These are phyloP conservation scores for Lithophane leautieri DNA, from an alignment of 2,888 invertebrate species.

Conservation along the genomic window DNA sequence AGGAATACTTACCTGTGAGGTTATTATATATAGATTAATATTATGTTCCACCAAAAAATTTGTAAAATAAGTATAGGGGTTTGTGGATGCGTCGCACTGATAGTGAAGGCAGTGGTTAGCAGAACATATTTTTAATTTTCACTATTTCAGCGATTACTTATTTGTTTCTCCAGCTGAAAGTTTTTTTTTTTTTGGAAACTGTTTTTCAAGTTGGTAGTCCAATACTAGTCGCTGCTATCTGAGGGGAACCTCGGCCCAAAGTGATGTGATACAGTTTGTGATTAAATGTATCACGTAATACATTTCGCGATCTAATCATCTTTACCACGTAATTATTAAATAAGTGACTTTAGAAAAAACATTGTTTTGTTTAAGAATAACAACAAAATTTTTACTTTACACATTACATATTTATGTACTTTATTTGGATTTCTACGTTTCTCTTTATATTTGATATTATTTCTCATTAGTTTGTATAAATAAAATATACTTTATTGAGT, in stretches of 20 bases:
- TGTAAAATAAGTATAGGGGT: slow-evolving; percentile 10
- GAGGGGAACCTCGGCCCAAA: neutral
- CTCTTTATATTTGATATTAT: slow-evolving; percentile 33
- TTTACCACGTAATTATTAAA: slow-evolving; percentile 34
- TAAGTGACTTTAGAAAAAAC: slow-evolving; percentile 5
- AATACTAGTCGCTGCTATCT: slow-evolving; percentile 20
- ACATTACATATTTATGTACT: neutral
- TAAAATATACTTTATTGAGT: slow-evolving; percentile 26
- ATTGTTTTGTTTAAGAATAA: slow-evolving; percentile 9
- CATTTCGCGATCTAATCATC: slow-evolving; percentile 19
- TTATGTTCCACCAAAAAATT: slow-evolving; percentile 24
- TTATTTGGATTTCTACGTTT: slow-evolving; percentile 19
- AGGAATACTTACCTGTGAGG: slow-evolving; percentile 8
- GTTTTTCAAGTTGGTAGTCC: slow-evolving; percentile 1
- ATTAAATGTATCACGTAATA: slow-evolving; percentile 5
- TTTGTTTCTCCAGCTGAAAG: neutral
- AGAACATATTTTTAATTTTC: neutral
- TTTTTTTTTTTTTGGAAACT: slow-evolving; percentile 22
- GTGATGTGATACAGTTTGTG: slow-evolving; percentile 21
- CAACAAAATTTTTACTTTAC: neutral
- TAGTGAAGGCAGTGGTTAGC: slow-evolving; percentile 11
- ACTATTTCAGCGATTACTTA: neutral
- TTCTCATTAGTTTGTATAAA: slow-evolving; percentile 16
- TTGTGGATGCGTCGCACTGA: slow-evolving; percentile 4
- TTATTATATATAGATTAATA: slow-evolving; percentile 12